Evolutionary conservation across 2,888 invertebrate genomes (phyloP), one percentile per base, ranked within the genome.

Genomic region (Acheta domesticus): DNA sequence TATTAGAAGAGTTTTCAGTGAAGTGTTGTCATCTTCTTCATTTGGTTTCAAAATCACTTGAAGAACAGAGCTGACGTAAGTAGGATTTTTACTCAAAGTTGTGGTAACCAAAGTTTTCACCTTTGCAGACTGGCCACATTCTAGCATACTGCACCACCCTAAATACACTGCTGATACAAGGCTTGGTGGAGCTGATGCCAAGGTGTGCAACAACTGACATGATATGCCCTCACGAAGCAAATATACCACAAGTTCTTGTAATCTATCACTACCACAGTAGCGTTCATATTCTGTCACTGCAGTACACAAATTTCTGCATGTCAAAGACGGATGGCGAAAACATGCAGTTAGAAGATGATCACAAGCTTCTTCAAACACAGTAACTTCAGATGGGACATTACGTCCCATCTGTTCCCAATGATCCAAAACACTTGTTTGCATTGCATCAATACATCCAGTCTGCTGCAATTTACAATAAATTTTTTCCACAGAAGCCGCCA

Each of bases 401-500:
- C 84, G 84, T 50, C 85, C 85, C 77, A 85, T 84, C 16, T 82
- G 81, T 80, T 84, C 83, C 86, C 89, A 85, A 83, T 88, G 79
- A 85, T 85, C 83, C 86, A 89, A 82, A 86, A 89, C 85, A 85
- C 89, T 85, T 85, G 87, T 84, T 82, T 88, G 86, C 74, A 89
- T 86, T 50, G 87, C 83, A 76, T 85, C 84, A 49, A 86, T 86
- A 81, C 87, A 87, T 81, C 88, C 86, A 49, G 84, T 82, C 23
- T 83, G 80, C 62, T 81, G 77, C 2, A 91, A 86, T 83, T 87
- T 88, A 77, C 86, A 85, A 12, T 90, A 84, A 80, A 88, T 86
- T 82, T 88, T 88, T 85, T 91, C 91, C 49, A 92, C 85, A 83
- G 90, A 90, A 77, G 85, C 84, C 50, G 90, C 88, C 81, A 89